phyloP scores from a whole-genome alignment of 2,888 invertebrate species.

The Chymomyza fuscimana region DNA sequence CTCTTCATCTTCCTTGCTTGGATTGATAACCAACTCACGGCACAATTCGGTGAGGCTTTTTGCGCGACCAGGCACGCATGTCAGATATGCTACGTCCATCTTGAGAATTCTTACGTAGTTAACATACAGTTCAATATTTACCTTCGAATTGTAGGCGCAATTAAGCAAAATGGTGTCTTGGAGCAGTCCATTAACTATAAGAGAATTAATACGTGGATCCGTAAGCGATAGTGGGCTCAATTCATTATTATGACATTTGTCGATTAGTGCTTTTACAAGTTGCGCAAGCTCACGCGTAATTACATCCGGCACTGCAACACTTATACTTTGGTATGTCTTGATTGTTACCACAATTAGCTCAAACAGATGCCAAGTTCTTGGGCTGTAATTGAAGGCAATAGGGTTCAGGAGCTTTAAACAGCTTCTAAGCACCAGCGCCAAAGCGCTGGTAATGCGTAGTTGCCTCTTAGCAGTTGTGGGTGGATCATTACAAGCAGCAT shows the following conservation, averaged over 20 bases:
- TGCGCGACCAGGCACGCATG: conserved; percentile 37
- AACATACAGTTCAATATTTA: neutral
- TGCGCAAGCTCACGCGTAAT: conserved; percentile 38
- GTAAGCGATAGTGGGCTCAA: too few species aligned
- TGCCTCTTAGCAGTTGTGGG: conserved; percentile 40
- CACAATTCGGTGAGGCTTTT: conserved; percentile 12
- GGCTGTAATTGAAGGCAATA: conserved; percentile 22
- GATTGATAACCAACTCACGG: neutral
- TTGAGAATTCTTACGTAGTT: conserved; percentile 39
- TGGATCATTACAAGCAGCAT: conserved; percentile 22
- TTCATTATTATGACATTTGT: conserved; percentile 21
- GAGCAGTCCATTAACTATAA: neutral
- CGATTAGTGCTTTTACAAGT: conserved; percentile 38
- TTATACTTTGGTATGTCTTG: conserved; percentile 29
- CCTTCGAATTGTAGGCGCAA: neutral
- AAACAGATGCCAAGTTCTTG: conserved; percentile 41
- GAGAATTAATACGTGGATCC: neutral
- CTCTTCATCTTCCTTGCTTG: conserved; percentile 31
- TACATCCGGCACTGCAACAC: conserved; percentile 16
- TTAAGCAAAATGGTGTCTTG: neutral
- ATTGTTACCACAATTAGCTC: conserved; percentile 43
- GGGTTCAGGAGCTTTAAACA: conserved; percentile 48
- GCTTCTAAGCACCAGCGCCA: conserved; percentile 53
- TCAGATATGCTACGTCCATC: conserved; percentile 52
- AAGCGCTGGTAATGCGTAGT: conserved; percentile 55